These are phyloP conservation scores for Sus scrofa DNA, from an alignment of 2,113 vertebrate genomes.

Conservation along the genomic window DNA sequence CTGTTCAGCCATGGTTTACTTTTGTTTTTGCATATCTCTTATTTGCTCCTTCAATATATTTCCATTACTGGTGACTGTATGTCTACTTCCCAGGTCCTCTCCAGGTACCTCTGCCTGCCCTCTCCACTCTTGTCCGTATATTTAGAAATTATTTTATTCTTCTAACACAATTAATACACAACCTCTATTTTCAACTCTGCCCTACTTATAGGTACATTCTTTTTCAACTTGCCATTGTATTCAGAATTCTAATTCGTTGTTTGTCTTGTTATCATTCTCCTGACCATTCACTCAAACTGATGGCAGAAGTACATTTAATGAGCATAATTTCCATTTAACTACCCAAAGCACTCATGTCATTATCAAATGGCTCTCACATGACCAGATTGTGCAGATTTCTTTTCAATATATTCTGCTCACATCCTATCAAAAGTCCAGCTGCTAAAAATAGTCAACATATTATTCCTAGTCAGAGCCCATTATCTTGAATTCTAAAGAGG, in stretches of 20 bases:
- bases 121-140: background rate
- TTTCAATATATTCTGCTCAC: background rate
- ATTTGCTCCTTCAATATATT: background rate
- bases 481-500: background rate
- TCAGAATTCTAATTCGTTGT: background rate
- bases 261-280: background rate
- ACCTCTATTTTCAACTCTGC: background rate
- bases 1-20: background rate
- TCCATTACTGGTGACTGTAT: background rate
- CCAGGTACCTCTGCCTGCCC: background rate
- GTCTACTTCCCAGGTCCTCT: background rate
- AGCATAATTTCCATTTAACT: background rate
- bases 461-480: background rate
- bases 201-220: background rate
- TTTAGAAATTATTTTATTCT: conserved; percentile 23
- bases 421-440: background rate
- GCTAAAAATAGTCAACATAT: background rate
- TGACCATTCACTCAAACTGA: background rate
- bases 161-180: background rate
- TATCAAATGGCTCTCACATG: background rate
- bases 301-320: background rate
- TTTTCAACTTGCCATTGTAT: background rate
- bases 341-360: background rate
- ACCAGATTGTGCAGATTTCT: background rate
- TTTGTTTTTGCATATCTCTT: background rate